Conservation (phyloP, 2,113 vertebrate species). For the Ploceus nigricollis region DNA sequence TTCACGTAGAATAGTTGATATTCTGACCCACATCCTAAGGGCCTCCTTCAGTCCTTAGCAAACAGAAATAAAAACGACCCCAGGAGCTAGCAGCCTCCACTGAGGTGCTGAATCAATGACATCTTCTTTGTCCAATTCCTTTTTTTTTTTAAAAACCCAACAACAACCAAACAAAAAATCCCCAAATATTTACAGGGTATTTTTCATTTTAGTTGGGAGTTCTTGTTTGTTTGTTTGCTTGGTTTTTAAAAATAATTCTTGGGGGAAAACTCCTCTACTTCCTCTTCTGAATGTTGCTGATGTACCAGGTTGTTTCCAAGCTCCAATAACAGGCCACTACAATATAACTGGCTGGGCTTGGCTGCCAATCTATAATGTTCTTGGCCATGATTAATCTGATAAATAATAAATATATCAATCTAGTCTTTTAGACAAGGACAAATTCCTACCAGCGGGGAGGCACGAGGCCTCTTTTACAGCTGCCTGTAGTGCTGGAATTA, state of each 20-base stretch:
- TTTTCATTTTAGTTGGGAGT: background rate
- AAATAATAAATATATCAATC: constrained; percentile 99
- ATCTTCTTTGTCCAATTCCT: constrained; percentile 24
- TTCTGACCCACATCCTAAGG: constrained; percentile 55
- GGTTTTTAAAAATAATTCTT: constrained; percentile 25
- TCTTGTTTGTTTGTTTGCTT: background rate
- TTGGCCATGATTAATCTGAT: constrained; percentile 99
- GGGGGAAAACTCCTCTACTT: constrained; percentile 39
- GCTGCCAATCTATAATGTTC: constrained; percentile 89
- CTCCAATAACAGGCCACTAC: constrained; percentile 54
- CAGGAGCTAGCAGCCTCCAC: constrained; percentile 70
- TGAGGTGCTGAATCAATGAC: constrained; percentile 71
- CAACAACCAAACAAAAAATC: background rate
- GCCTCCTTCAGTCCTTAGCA: constrained; percentile 67
- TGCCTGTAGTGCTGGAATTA: constrained; percentile 94
- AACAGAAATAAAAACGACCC: constrained; percentile 83
- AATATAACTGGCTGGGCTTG: constrained; percentile 73
- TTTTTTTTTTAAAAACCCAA: background rate
- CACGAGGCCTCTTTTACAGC: constrained; percentile 90
- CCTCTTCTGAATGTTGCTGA: constrained; percentile 46
- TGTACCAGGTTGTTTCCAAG: constrained; percentile 39
- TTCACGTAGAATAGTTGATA: constrained; percentile 45
- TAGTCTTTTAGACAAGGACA: constrained; percentile 99
- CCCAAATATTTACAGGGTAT: background rate
- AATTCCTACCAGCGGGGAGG: constrained; percentile 98